phyloP scores from a whole-genome alignment of 1,140 invertebrate genomes.

The Conus betulinus region DNA sequence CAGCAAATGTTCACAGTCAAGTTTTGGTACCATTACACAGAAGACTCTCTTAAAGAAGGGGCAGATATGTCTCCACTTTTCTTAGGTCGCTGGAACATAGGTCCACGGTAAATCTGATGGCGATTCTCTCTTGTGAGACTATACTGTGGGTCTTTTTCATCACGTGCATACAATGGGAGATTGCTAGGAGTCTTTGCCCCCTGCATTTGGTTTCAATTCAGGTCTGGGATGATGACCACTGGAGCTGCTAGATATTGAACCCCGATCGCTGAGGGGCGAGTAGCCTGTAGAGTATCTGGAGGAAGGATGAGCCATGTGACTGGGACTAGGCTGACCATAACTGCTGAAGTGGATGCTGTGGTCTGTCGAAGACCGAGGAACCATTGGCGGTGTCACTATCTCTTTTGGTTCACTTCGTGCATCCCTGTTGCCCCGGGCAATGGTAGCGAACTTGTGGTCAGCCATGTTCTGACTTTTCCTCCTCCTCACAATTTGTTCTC shows the following conservation, averaged over 20 bases:
- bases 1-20: neutral
- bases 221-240: neutral
- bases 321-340: conserved; percentile 2
- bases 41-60: conserved; percentile 63
- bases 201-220: neutral
- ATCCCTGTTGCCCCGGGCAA: conserved; percentile 45
- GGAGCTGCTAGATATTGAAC: conserved; percentile 4
- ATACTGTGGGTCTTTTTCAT: neutral
- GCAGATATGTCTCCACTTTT: conserved; percentile 50
- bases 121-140: conserved; percentile 31
- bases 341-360: conserved; percentile 40
- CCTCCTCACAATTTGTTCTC: conserved; percentile 2
- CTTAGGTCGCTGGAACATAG: conserved; percentile 41
- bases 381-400: conserved; percentile 27
- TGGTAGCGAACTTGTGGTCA: conserved; percentile 50
- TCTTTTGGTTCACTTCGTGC: conserved; percentile 14
- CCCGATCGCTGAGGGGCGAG: conserved; percentile 19
- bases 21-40: conserved; percentile 48
- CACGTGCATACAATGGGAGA: neutral
- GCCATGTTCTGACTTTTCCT: conserved; percentile 2
- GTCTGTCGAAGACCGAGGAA: conserved; percentile 45
- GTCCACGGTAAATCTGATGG: conserved; percentile 50
- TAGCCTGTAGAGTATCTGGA: conserved; percentile 19
- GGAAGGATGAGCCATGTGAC: conserved; percentile 28
- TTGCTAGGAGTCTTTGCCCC: neutral